Conservation (phyloP, 2,888 invertebrate genomes). For the Eucriotettix oculatus region DNA sequence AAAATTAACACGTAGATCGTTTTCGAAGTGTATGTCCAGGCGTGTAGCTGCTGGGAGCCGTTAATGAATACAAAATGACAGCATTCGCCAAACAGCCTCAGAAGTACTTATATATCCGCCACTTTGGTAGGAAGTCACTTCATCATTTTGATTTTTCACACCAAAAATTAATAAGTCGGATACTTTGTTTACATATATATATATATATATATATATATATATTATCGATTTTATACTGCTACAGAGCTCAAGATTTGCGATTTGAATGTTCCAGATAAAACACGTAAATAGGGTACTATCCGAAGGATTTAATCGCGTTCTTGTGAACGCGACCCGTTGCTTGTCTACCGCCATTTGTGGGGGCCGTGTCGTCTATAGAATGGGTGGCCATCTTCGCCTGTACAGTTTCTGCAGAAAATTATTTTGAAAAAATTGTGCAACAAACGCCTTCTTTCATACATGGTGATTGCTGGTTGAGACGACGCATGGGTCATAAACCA, state of each 20-base stretch:
- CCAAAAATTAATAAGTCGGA: conserved; percentile 13
- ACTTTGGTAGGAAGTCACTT: conserved; percentile 13
- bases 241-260: not conserved
- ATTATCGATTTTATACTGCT: conserved; percentile 13
- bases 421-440: not conserved
- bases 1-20: conserved; percentile 12
- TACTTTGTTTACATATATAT: conserved; percentile 18
- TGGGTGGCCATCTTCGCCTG: not conserved
- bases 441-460: not conserved
- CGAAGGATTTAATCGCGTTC: not conserved
- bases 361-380: not conserved
- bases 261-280: not conserved
- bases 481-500: not conserved
- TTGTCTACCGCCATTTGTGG: not conserved
- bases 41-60: not conserved
- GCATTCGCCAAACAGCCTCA: conserved; percentile 22
- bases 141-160: conserved; percentile 9
- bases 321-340: not conserved
- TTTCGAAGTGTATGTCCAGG: too few species aligned
- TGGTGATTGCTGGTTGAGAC: not conserved
- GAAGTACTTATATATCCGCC: conserved; percentile 19
- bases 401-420: not conserved
- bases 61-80: conserved; percentile 15
- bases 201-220: conserved; percentile 19
- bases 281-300: not conserved